Base-by-base conservation (phyloP, 2,113 vertebrate species). In the Emydura subglobosa region DNA sequence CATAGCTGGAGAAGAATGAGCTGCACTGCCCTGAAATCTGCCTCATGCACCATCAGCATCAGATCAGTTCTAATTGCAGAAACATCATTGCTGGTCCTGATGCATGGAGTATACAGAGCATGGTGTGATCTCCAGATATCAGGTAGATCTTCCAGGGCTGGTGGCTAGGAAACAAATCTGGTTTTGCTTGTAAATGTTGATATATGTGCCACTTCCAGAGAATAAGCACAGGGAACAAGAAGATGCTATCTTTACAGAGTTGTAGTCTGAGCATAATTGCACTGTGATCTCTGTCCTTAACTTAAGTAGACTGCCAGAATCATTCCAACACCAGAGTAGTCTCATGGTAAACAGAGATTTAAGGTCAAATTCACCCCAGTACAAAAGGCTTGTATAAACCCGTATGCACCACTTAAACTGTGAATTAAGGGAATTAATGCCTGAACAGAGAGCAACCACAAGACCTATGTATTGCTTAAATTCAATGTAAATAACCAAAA, bases 331-430 rank as follows among this genome's bases (percentile, higher is more conserved):
- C 78, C 25, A 27, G 3, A 83, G 65, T 12, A 39, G 31, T 1
- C 0, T 3, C 74, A 34, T 21, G 12, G 1, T 57, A 54, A 7
- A 78, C 0, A 42, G 42, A 12, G 88, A 68, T 31, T 65, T 72
- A 0, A 1, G 79, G 44, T 22, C 59, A n/a, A 25, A 53, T 8
- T 78, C 11, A 14, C 19, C 17, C 16, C 84, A 39, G 42, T 19
- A 44, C 6, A 29, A 3, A 65, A 4, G 83, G 6, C 22, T 19
- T 78, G 79, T 55, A 53, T 7, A 49, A 83, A 78, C 17, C 3
- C 2, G 21, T 17, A 22, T 12, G 16, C 7, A 55, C 34, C 5
- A 86, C 54, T 74, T 51, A 24, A 91, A 82, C 11, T 3, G 19
- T 51, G n/a, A 92, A 85, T 80, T 59, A 47, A 84, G 79, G 76